Evolutionary conservation across 35 echinoderm and acorn worm species (phyloP).

Genomic region (Ophiothrix spiculata): DNA sequence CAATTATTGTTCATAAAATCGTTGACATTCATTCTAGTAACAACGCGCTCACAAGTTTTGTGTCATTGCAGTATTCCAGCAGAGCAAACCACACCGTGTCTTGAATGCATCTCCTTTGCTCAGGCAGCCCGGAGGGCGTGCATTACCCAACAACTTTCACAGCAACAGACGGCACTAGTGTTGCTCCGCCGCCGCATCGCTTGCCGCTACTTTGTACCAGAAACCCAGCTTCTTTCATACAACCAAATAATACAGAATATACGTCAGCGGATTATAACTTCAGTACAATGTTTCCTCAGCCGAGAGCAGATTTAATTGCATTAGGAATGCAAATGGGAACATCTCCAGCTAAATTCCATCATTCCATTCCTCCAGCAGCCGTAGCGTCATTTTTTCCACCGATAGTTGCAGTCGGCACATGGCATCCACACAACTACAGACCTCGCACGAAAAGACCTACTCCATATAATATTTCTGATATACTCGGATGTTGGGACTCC

Average conservation of each 20-base stretch:
- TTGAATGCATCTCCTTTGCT: conserved; percentile 12
- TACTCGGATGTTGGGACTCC: conserved; percentile 48
- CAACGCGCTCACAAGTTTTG: too few species aligned
- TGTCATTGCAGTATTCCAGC: too few species aligned
- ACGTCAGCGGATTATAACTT: not conserved
- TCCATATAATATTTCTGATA: conserved; percentile 79
- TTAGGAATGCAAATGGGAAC: conserved; percentile 20
- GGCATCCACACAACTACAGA: conserved; percentile 91
- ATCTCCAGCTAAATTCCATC: conserved; percentile 43
- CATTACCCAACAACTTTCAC: conserved; percentile 7
- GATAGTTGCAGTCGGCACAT: conserved; percentile 80
- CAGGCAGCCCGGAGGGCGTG: not conserved
- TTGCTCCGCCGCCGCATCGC: not conserved
- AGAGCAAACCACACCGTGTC: not conserved
- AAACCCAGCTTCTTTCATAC: not conserved
- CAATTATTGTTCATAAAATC: conserved; percentile 11
- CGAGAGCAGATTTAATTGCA: conserved; percentile 41
- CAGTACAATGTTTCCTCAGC: conserved; percentile 55
- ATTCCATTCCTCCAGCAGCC: conserved; percentile 7
- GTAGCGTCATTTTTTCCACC: conserved; percentile 55
- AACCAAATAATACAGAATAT: not conserved
- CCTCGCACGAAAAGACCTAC: conserved; percentile 66
- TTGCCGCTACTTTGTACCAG: not conserved
- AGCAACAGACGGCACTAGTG: not conserved
- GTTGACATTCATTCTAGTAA: not conserved